Evolutionary conservation across 1,140 invertebrate genomes (phyloP).

Genomic region (Octopus bimaculoides): DNA sequence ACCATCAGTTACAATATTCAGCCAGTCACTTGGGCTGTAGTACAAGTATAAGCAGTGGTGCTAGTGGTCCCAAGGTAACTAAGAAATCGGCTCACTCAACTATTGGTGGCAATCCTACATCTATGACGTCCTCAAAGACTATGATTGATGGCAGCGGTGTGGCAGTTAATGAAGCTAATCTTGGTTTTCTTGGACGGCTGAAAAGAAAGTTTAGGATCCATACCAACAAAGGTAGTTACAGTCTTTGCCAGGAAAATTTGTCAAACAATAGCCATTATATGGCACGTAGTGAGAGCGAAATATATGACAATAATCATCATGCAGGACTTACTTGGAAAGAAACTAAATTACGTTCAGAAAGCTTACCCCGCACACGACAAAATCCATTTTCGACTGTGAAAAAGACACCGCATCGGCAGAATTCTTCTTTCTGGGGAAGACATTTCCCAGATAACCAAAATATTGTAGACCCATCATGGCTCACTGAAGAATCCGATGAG

Average conservation of each 20-base stretch:
- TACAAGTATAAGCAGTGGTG: background rate
- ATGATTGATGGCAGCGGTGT: background rate
- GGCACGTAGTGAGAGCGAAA: conserved; percentile 10
- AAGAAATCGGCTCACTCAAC: background rate
- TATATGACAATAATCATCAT: background rate
- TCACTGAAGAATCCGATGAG: background rate
- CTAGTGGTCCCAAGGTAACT: background rate
- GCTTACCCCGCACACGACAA: background rate
- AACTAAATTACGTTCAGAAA: conserved; percentile 5
- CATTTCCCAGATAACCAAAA: background rate
- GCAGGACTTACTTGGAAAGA: background rate
- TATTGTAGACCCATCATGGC: background rate
- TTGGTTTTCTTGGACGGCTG: background rate
- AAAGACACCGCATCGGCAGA: background rate
- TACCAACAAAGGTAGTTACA: conserved; percentile 6
- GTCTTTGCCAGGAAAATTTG: conserved; percentile 4
- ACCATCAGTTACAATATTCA: conserved; percentile 4
- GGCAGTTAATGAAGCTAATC: background rate
- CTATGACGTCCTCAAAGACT: background rate
- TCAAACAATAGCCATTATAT: background rate
- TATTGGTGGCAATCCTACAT: background rate
- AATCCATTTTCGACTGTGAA: background rate
- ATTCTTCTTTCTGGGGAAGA: background rate
- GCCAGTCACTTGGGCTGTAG: background rate
- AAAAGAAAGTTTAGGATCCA: background rate